Base-by-base conservation (phyloP, 2,797 vertebrate species). In the Amblyopsis hoosieri region DNA sequence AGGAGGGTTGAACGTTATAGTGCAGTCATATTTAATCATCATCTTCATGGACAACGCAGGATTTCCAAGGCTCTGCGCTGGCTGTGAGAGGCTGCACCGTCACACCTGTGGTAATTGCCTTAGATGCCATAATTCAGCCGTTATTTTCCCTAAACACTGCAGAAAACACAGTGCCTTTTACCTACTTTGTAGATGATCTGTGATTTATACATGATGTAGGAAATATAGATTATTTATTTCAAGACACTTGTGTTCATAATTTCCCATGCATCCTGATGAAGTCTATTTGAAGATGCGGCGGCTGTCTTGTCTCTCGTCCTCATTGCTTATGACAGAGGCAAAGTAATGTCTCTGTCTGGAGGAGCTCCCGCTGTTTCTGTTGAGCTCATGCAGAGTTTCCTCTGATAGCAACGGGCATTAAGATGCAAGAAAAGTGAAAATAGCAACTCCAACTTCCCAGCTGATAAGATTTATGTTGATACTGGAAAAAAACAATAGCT, bases 11-110 rank as follows among this genome's bases (percentile, higher is more conserved):
- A 75, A 79, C 64, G 75, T 77, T 84, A 84, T 83, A 72, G 70
- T 67, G 71, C 83, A 85, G 89, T 89, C 91, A 85, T 83, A 81
- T 85, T 91, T 88, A 87, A 92, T 93, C 86, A 90, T 65, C 86
- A 85, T 92, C 89, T 89, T 73, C 62, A 73, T 13, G 71, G 82
- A 83, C 84, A 86, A 90, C 79, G 74, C 82, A 70, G 69, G 68
- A 75, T 87, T 79, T 82, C 79, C 51, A 72, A 72, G 74, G 77
- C 71, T 63, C 23, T 80, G 63, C n/a, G 29, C 76, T 3, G 56
- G 29, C 76, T 3, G 56, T 12, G 61, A 65, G 76, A 68, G 45
- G 60, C 71, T 63, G n/a, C 47, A 66, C 79, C 83, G 86, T 90
- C 85, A 89, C 79, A 82, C 76, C 78, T 60, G 17, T 67, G 77